These are phyloP conservation scores for Serranus cabrilla DNA, from an alignment of 2,797 vertebrate species.

Conservation along the genomic window DNA sequence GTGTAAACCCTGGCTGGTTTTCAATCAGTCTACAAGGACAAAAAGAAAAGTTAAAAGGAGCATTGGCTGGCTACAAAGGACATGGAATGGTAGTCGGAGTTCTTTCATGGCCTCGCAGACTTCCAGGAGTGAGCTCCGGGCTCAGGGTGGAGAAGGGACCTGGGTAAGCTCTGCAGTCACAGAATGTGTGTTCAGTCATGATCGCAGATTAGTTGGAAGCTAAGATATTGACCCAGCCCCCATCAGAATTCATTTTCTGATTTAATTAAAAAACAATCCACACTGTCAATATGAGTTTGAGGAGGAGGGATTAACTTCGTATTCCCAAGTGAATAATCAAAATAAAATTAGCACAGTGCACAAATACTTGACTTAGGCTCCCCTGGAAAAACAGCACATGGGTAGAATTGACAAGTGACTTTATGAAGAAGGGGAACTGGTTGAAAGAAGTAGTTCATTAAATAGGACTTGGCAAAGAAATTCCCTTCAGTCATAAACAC, in stretches of 20 bases:
- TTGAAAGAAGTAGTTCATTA: slow-evolving; percentile 73
- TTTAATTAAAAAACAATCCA: slow-evolving; percentile 25
- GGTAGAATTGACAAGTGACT: slow-evolving; percentile 47
- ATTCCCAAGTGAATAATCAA: slow-evolving; percentile 37
- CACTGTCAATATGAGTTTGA: slow-evolving; percentile 25
- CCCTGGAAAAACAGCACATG: slow-evolving; percentile 24
- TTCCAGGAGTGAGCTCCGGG: slow-evolving; percentile 2
- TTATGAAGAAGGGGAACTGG: slow-evolving; percentile 58
- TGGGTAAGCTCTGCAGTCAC: not conserved
- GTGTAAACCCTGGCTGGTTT: slow-evolving; percentile 52
- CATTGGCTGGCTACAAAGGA: slow-evolving; percentile 16
- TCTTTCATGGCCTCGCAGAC: slow-evolving; percentile 5
- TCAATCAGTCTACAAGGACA: slow-evolving; percentile 56
- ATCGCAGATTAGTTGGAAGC: slow-evolving; percentile 10
- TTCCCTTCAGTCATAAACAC: slow-evolving; percentile 66
- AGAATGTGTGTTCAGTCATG: not conserved
- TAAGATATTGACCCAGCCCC: not conserved
- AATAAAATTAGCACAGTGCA: slow-evolving; percentile 31
- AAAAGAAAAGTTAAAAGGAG: slow-evolving; percentile 22
- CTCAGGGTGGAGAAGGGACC: not conserved
- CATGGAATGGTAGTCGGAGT: not conserved
- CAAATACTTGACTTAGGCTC: slow-evolving; percentile 32
- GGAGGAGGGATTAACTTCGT: slow-evolving; percentile 4
- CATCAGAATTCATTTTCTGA: slow-evolving; percentile 12
- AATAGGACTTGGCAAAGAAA: slow-evolving; percentile 65